phyloP scores from a whole-genome alignment of 1,140 invertebrate genomes.

The Colletes gigas region DNA sequence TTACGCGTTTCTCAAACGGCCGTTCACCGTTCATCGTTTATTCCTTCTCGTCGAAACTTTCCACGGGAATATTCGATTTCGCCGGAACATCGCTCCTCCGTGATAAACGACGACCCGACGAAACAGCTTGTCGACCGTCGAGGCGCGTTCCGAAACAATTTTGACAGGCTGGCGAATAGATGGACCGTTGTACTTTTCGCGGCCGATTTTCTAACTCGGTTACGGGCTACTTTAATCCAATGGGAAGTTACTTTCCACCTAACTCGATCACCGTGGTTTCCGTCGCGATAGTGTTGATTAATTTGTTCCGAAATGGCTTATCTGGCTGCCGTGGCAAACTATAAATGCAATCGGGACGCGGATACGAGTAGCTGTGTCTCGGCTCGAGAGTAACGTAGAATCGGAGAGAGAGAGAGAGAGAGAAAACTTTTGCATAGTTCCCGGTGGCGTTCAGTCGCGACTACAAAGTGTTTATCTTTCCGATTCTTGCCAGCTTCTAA shows the following conservation, averaged over 20 bases:
- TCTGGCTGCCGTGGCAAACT: constrained; percentile 11
- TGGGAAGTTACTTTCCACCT: constrained; percentile 19
- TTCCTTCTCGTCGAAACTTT: no score
- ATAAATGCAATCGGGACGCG: constrained; percentile 33
- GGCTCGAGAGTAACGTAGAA: background rate
- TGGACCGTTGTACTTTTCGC: background rate
- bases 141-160: background rate
- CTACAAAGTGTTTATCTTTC: constrained; percentile 24
- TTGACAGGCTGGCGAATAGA: background rate
- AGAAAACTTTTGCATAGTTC: constrained; percentile 33
- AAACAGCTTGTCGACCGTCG: background rate
- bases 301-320: constrained; percentile 44
- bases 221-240: constrained; percentile 31
- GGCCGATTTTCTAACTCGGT: constrained; percentile 30
- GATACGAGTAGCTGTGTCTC: background rate
- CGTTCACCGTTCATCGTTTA: no score
- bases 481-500: background rate
- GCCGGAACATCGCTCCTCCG: no score
- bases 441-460: background rate
- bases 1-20: no score
- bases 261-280: constrained; percentile 9
- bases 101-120: background rate
- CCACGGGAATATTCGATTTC: no score
- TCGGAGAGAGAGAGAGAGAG: background rate
- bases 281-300: constrained; percentile 40